Conservation (phyloP, 2,888 invertebrate species). For the Plebejus argus region DNA sequence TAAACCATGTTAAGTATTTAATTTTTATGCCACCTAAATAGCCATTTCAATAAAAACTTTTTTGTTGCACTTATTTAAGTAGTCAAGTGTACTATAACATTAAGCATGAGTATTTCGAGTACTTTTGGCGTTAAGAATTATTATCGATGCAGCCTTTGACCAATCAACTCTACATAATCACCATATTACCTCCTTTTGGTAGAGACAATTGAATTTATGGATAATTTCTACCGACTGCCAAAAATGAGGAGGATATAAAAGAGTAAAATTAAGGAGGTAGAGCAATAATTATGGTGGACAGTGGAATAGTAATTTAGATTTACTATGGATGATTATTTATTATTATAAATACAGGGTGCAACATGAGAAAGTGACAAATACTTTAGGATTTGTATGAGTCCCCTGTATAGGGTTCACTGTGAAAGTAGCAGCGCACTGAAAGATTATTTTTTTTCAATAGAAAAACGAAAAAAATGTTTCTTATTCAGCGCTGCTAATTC, state of each 20-base stretch:
- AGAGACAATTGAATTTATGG: not conserved
- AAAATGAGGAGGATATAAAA: not conserved
- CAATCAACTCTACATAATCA: constrained; percentile 36
- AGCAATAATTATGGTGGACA: not conserved
- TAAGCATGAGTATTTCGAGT: constrained; percentile 2
- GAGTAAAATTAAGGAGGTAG: not conserved
- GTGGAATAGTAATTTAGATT: too few species aligned
- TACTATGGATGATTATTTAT: too few species aligned
- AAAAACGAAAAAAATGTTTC: too few species aligned
- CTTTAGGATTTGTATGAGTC: too few species aligned
- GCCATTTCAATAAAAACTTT: not conserved
- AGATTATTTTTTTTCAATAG: too few species aligned
- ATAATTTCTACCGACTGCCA: not conserved
- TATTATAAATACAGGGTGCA: too few species aligned
- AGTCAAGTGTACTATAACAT: constrained; percentile 9
- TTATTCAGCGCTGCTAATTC: too few species aligned
- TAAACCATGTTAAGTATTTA: too few species aligned
- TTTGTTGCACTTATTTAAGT: not conserved
- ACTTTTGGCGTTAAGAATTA: constrained; percentile 37
- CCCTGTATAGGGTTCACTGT: too few species aligned
- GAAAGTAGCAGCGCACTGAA: too few species aligned
- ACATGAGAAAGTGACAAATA: too few species aligned
- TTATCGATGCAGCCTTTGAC: constrained; percentile 37
- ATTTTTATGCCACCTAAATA: too few species aligned
- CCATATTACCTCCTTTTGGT: not conserved